Base-by-base conservation (phyloP, 2,888 invertebrate species). In the Julus scanicus region DNA sequence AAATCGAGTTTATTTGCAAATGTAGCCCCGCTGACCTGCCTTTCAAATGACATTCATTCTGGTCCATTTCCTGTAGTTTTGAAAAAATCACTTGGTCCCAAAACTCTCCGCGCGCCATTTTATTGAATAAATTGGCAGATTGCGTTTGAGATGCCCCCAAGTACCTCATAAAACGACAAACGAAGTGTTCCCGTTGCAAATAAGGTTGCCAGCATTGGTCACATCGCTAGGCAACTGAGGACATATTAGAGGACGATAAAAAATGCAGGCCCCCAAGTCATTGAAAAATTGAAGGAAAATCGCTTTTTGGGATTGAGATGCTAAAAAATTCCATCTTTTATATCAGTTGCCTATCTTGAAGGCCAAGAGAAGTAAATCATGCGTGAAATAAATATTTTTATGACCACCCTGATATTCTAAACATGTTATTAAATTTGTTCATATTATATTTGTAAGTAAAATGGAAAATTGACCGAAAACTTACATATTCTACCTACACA, bases 71-170 rank as follows among this genome's bases (percentile, higher is more conserved):
- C 71, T 8, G 71, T 2, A 6, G n/a, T 71, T 71, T 17, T 71
- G 71, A 6, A 71, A 71, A 71, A 9, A 71, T 20, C 71, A 71
- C 71, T 71, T 71, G 71, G 71, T 8, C 29, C 71, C 71, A 29
- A 29, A 44, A 44, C 44, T 44, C 44, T 44, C 44, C 44, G 44
- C 29, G 71, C 20, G 20, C 71, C 20, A 71, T n/a, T 71, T 71
- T 71, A 71, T 71, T 71, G 71, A 71, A 71, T 71, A 71, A 71
- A 71, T 71, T 71, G 71, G 29, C 71, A 71, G 71, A 71, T 71
- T 71, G 71, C 29, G 71, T 71, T 29, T 6, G 71, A 71, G 71
- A 71, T 71, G 71, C 29, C 29, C 71, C 20, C 71, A 29, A 71
- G 71, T 71, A 29, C 71, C 20, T 71, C 71, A n/a, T 71, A 71